Evolutionary conservation across 2,888 invertebrate genomes (phyloP), one percentile per base, ranked within the genome.

Genomic region (Eledone cirrhosa): DNA sequence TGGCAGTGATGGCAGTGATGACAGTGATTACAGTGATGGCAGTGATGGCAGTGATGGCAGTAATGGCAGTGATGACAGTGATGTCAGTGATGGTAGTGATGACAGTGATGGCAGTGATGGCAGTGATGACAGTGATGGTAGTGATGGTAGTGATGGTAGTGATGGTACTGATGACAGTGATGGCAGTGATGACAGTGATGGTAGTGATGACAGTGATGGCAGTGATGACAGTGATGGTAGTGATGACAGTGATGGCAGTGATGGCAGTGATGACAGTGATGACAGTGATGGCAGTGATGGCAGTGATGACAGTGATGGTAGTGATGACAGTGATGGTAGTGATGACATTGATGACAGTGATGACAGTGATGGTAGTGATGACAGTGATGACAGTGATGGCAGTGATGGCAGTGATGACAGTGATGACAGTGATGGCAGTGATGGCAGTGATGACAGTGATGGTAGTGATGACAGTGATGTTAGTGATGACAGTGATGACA

Each of bases 401-500:
- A 27, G n/a, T 72, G 72, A 22, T 72, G 72, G 19, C 29, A 27
- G n/a, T 72, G 72, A 22, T 72, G 72, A 22, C 24, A 27, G n/a
- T 77, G 53, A 53, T 77, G 65, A 67, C 41, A 78, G 78, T 78
- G 65, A 67, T 78, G 65, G 76, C 41, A 78, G 78, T 78, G 24
- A 41, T 78, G 41, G 53, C 41, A 78, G 78, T 78, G 41, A 53
- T 78, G 65, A 67, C 41, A 78, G 78, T 41, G 65, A 67, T 78
- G 41, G 53, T 48, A 78, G 78, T 78, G 41, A 67, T 72, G n/a
- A n/a, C n/a, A n/a, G n/a, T n/a, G n/a, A n/a, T n/a, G n/a, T n/a
- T n/a, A n/a, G n/a, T n/a, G n/a, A n/a, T n/a, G 72, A 22, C 29
- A 27, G n/a, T 47, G 65, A 76, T 48, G 29, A 76, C 48, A 77